Conservation (phyloP, 2,797 vertebrate species). For the Pteronotus mesoamericanus region DNA sequence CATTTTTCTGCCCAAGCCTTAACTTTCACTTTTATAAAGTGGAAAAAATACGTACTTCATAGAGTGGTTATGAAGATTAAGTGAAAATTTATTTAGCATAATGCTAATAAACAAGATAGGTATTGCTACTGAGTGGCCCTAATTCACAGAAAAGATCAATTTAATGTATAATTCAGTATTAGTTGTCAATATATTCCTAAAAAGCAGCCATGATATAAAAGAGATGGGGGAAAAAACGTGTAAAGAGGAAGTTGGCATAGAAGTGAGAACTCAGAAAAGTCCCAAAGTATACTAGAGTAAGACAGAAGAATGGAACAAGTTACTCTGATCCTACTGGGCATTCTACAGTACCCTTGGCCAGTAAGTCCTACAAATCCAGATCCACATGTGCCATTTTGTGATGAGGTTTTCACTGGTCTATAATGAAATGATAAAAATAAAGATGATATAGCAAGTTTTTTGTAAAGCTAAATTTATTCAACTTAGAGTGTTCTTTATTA, state of each 20-base stretch:
- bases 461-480: conserved; percentile 40
- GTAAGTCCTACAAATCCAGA: background rate
- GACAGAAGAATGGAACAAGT: background rate
- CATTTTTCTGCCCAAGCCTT: background rate
- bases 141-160: conserved; percentile 24
- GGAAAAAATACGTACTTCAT: background rate
- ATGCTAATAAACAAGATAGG: background rate
- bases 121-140: background rate
- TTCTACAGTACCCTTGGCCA: background rate
- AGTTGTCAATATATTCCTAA: background rate
- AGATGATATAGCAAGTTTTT: conserved; percentile 1
- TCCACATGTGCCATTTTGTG: background rate
- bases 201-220: background rate
- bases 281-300: background rate
- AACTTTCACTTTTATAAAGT: background rate
- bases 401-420: conserved; percentile 3
- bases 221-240: background rate
- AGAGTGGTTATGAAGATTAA: background rate
- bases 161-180: background rate
- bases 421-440: conserved; percentile 18
- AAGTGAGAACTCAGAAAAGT: background rate
- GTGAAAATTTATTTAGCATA: background rate
- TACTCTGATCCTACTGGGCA: background rate
- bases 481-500: background rate
- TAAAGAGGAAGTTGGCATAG: background rate